Base-by-base conservation (phyloP, 2,888 invertebrate genomes). In the Boloria euphrosyne region DNA sequence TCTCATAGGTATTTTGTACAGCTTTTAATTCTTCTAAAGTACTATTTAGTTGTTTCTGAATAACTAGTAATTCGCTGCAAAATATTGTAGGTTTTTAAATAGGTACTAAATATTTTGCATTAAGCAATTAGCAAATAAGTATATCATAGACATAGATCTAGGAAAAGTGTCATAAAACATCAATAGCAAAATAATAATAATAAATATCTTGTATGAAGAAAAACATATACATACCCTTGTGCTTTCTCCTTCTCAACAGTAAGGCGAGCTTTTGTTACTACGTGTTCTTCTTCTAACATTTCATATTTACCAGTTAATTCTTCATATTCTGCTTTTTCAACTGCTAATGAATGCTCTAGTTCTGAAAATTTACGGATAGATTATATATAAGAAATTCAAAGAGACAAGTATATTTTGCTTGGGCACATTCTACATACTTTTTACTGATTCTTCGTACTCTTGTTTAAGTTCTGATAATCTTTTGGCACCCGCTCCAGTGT, bases 261-360 rank as follows among this genome's bases (percentile, higher is more conserved):
- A 4, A 97, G 88, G 80, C 96, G 95, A 7, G 96, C 95, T 86
- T 97, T 97, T 69, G 96, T 95, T 0, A 96, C 94, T 0, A 97
- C 96, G 74, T 96, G 96, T 78, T 97, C 97, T 81, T 97, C 97
- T 80, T 96, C 96, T 47, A 98, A 85, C 69, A 95, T 93, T 83
- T 97, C 97, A 85, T 97, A 97, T 83, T 96, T 97, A 17, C 94
- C 93, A 43, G 96, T 97, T 62, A 98, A 89, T 75, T 96, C 96
- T 57, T 96, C 95, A 80, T 96, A 96, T 73, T 96, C 96, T 71
- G 95, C 95, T 71, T 94, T 94, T 80, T 96, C 95, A 58, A 92
- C 93, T 18, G 93, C 93, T 49, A 97, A 80, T 43, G 95, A 94
- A 74, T 93, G 92, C 81, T 96, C 96, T 65, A 96, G 82, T 75